Percentiles rank a stretch among this genome's conserved stretches.
Conservation (phyloP, 53 echinoderm and acorn worm genomes). For the Arbacia lixula region DNA sequence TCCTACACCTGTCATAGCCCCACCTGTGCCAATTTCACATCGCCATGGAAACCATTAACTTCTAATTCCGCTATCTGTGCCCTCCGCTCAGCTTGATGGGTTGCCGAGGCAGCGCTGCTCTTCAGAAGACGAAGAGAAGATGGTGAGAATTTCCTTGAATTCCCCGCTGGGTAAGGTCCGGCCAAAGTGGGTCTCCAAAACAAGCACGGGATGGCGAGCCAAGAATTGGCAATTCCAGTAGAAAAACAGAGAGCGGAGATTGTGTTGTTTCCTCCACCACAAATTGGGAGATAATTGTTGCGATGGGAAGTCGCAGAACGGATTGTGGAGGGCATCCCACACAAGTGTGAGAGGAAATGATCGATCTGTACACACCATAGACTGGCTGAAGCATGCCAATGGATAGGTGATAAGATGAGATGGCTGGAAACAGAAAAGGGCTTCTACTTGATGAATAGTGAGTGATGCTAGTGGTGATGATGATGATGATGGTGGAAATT, state of each 20-base stretch:
- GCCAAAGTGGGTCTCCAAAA: constrained; percentile 25
- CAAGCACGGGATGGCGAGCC: constrained; percentile 23
- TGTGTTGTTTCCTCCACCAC: constrained; percentile 19
- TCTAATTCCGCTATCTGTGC: constrained; percentile 21
- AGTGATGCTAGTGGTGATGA: too few relatives aligned
- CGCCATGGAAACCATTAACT: constrained; percentile 52
- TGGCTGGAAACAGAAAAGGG: too few relatives aligned
- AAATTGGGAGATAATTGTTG: constrained; percentile 47
- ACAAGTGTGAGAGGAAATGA: too few relatives aligned
- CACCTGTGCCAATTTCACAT: constrained; percentile 12
- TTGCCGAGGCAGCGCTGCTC: not conserved
- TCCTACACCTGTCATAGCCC: constrained; percentile 28
- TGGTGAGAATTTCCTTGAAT: not conserved
- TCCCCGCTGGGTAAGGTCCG: not conserved
- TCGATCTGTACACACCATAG: too few relatives aligned
- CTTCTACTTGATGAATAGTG: too few relatives aligned
- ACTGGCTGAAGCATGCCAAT: too few relatives aligned
- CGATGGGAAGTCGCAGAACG: constrained; percentile 6
- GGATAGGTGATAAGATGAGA: too few relatives aligned
- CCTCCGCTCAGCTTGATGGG: constrained; percentile 10
- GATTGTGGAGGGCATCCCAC: not conserved
- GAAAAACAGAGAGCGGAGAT: constrained; percentile 14
- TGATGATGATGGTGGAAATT: too few relatives aligned
- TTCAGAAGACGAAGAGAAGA: too few relatives aligned
- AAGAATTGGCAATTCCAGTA: constrained; percentile 37